A percentile compares a stretch with the other conserved stretches of the same genome.
Conservation (phyloP, 1,140 invertebrate genomes). For the Rhyacophila brunnea region DNA sequence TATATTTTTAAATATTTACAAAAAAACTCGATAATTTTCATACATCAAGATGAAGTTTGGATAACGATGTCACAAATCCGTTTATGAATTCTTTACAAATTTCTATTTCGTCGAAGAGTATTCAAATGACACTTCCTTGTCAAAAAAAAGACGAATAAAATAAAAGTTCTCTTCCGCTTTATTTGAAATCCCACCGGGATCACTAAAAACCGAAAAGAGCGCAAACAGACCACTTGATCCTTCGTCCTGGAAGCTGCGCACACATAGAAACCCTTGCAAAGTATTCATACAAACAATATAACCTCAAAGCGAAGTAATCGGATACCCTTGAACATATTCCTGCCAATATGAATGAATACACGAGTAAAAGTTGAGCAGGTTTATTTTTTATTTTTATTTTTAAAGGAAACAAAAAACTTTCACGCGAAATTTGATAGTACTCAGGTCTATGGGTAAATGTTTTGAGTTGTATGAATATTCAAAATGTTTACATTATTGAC, state of each 20-base stretch:
- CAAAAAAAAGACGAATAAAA: no score
- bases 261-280: slow-evolving; percentile 6
- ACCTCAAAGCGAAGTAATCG: slow-evolving; percentile 11
- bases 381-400: background rate
- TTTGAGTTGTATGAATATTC: no score
- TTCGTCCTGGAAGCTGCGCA: slow-evolving; percentile 5
- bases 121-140: no score
- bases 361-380: background rate
- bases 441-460: no score
- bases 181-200: background rate
- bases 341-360: slow-evolving; percentile 9
- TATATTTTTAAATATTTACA: no score
- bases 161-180: no score
- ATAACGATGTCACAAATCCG: no score
- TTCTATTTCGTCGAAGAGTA: no score
- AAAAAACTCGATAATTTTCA: no score
- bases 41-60: no score
- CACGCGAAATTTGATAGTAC: slow-evolving; percentile 20
- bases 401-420: slow-evolving; percentile 11
- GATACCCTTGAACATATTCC: slow-evolving; percentile 19
- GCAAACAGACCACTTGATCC: slow-evolving; percentile 28
- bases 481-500: no score
- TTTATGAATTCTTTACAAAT: no score
- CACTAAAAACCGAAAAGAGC: slow-evolving; percentile 2
- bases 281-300: slow-evolving; percentile 16